Percentiles rank a stretch among this genome's conserved stretches.
These are phyloP conservation scores for Euphonia xanthogaster DNA, from an alignment of 2,797 vertebrate genomes.

Conservation along the genomic window DNA sequence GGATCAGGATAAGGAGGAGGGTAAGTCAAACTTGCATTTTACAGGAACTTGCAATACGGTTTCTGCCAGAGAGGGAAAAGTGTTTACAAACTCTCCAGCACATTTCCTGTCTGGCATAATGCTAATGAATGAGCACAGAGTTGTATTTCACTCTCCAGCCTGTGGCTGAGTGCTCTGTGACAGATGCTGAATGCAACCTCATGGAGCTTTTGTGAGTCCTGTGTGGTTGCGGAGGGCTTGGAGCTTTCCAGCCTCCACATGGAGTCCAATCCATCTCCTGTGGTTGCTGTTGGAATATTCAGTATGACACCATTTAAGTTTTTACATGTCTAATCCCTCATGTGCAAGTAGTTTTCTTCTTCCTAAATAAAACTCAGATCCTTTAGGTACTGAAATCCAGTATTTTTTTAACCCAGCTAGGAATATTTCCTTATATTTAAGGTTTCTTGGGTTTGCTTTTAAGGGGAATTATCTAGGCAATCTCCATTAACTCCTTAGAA, in stretches of 20 bases:
- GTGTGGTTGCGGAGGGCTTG: neutral
- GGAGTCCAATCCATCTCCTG: fast-evolving
- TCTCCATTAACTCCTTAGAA: neutral
- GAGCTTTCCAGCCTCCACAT: neutral
- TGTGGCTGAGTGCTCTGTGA: neutral
- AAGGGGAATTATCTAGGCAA: neutral
- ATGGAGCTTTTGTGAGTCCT: neutral
- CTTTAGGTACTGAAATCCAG: neutral
- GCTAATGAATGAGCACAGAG: neutral
- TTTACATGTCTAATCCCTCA: neutral
- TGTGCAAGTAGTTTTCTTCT: neutral
- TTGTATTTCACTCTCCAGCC: neutral
- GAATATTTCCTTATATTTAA: neutral
- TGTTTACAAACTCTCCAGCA: neutral
- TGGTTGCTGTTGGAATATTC: neutral
- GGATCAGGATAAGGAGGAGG: neutral
- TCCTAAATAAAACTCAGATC: neutral
- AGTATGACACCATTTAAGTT: fast-evolving
- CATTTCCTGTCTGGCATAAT: neutral
- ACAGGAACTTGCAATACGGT: neutral
- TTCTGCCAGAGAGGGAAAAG: neutral
- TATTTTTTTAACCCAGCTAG: neutral
- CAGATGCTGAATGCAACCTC: neutral
- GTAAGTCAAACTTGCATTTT: neutral
- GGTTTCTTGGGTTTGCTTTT: neutral